Percentiles rank a stretch among this genome's conserved stretches.
Conservation (phyloP, 2,797 vertebrate species). For the Chiroxiphia lanceolata region DNA sequence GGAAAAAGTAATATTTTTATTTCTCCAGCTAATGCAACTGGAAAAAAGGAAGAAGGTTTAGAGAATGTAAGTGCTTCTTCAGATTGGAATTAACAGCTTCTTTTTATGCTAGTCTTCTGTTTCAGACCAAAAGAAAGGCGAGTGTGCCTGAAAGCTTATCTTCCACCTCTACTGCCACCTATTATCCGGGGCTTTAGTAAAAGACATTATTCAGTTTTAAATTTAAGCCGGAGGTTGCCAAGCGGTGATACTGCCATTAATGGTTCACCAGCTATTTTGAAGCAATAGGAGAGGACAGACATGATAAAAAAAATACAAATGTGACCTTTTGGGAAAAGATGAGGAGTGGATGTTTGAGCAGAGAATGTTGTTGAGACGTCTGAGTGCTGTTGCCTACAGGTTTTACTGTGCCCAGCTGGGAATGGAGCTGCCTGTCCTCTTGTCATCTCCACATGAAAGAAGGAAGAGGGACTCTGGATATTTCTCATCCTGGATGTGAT, state of each 20-base stretch:
- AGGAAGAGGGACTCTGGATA: background rate
- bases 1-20: background rate
- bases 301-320: accelerated
- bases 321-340: background rate
- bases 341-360: background rate
- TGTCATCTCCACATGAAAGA: background rate
- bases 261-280: background rate
- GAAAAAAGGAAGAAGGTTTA: background rate
- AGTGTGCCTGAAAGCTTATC: background rate
- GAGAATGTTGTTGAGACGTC: background rate
- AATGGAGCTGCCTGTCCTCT: background rate
- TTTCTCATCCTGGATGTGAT: background rate
- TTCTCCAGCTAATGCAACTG: background rate
- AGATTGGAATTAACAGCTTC: background rate
- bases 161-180: background rate
- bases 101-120: background rate
- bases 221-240: background rate
- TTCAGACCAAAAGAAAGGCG: background rate
- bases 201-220: background rate
- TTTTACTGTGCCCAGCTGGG: background rate
- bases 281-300: background rate
- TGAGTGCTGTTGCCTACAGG: background rate
- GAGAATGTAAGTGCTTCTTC: background rate
- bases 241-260: background rate
- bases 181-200: background rate